phyloP scores from a whole-genome alignment of 1,140 invertebrate genomes.

The Homarus americanus region DNA sequence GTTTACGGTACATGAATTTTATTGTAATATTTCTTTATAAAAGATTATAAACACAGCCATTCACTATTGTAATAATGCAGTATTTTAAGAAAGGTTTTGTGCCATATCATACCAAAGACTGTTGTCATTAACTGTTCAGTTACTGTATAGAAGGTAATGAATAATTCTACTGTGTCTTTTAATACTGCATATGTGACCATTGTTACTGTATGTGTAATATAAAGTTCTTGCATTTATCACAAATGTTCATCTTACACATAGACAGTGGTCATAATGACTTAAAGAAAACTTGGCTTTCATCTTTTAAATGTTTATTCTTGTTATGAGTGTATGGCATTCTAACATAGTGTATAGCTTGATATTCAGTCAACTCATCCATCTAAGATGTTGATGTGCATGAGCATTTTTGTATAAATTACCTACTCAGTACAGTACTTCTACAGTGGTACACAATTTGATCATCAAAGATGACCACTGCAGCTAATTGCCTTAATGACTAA shows the following conservation, averaged over 20 bases:
- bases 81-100: not conserved
- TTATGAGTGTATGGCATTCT: not conserved
- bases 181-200: not conserved
- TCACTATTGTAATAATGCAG: not conserved
- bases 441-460: no score
- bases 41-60: not conserved
- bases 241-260: not conserved
- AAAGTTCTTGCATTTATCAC: not conserved
- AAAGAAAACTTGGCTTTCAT: not conserved
- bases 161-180: not conserved
- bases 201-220: not conserved
- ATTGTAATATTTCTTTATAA: not conserved
- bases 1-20: no score
- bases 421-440: no score
- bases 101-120: not conserved
- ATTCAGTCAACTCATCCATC: not conserved
- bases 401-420: no score
- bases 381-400: no score
- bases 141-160: not conserved
- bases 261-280: not conserved
- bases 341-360: not conserved
- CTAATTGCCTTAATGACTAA: no score
- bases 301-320: not conserved
- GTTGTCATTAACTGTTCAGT: not conserved
- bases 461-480: no score